Evolutionary conservation across 2,888 invertebrate genomes (phyloP), one percentile per base, ranked within the genome.

Genomic region (Parnassius smintheus): DNA sequence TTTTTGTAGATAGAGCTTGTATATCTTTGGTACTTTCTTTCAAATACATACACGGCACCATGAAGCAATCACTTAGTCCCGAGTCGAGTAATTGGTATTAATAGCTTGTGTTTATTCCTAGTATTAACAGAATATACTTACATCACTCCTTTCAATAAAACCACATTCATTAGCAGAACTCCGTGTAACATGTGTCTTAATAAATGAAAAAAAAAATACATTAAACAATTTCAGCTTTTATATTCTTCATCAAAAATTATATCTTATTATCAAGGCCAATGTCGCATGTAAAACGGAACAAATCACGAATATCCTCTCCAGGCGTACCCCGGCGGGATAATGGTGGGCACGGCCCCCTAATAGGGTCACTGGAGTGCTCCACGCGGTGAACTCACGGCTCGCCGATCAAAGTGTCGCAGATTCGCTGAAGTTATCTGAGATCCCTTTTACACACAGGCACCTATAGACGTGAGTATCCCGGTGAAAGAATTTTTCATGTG

Each of bases 391-490:
- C 44, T 35, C 70, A 77, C 83, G 85, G 77, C 70, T 76, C 74
- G 75, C 44, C 72, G 86, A 84, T 85, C 86, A 86, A 86, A 86
- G 79, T 78, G 64, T 49, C 44, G 9, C 49, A 13, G 52, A 22
- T 22, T 62, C 61, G 50, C 22, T 11, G 13, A 11, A 56, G 48
- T 13, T 44, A 45, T 46, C 41, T 10, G 12, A 53, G 62, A 54
- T 45, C 50, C 56, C 41, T 48, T 41, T 12, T 8, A 7, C 3
- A 41, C 12, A 9, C 11, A 49, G 18, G 41, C 53, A 41, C n/a
- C n/a, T 35, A 35, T 35, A 53, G 3, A 13, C 22, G 53, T 53
- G 53, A 41, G 42, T 11, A n/a, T 11, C n/a, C 42, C 42, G 35
- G 3, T 41, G 53, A 41, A 53, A 9, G 25, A 11, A 13, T 13